phyloP scores from a whole-genome alignment of 2,797 vertebrate species.

The Chiroxiphia lanceolata region DNA sequence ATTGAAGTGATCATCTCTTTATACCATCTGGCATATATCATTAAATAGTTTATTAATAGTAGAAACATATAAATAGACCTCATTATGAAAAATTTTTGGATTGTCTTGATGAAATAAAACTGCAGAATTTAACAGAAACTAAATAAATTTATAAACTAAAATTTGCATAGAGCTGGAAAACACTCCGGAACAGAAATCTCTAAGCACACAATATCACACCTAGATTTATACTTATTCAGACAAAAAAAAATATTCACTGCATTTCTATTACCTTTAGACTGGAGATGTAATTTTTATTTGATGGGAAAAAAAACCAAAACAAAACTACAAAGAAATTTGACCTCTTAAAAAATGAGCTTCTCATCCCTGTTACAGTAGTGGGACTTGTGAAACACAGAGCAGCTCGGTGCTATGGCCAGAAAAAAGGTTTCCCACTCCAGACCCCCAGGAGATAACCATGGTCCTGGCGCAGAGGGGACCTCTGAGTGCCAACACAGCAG shows the following conservation, averaged over 20 bases:
- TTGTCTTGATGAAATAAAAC: neutral
- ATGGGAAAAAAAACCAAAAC: neutral
- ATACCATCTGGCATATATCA: neutral
- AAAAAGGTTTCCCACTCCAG: neutral
- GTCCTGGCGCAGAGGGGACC: too few relatives aligned
- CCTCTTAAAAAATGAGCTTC: neutral
- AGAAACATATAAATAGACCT: neutral
- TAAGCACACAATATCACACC: neutral
- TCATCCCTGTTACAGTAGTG: neutral
- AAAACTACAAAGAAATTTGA: neutral
- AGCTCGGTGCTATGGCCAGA: rapidly evolving
- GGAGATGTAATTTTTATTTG: neutral
- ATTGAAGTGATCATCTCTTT: neutral
- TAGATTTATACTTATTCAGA: neutral
- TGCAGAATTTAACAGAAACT: neutral
- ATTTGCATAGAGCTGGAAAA: neutral
- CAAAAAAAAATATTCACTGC: neutral
- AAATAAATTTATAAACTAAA: neutral
- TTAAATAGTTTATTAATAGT: neutral
- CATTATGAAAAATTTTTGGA: neutral
- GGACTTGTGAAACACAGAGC: neutral
- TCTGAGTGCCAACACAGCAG: rapidly evolving
- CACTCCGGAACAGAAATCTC: neutral
- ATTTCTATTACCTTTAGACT: neutral
- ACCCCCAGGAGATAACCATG: rapidly evolving